These are phyloP conservation scores for Erpetoichthys calabaricus DNA, from an alignment of 2,797 vertebrate genomes.

Conservation along the genomic window DNA sequence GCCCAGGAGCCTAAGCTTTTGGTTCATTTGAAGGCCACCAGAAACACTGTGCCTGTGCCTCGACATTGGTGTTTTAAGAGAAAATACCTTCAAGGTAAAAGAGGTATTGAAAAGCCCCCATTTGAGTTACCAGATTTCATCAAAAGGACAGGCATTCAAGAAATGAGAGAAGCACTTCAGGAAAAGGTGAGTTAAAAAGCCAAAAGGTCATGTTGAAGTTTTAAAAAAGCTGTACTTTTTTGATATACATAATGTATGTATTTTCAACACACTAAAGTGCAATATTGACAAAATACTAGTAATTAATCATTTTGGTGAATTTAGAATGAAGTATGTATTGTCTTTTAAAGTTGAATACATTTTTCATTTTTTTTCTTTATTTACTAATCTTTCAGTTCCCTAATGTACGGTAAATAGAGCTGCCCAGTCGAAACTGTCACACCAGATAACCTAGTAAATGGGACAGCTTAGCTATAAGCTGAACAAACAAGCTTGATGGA, in stretches of 20 bases:
- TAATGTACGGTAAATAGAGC: no score
- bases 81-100: slow-evolving; percentile 87
- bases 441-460: no score
- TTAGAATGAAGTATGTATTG: not conserved
- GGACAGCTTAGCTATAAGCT: no score
- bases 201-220: no score
- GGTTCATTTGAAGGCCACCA: slow-evolving; percentile 85
- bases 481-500: no score
- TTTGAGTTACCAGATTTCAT: slow-evolving; percentile 91
- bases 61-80: slow-evolving; percentile 94
- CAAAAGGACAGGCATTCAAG: slow-evolving; percentile 85
- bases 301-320: not conserved
- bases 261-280: not conserved
- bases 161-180: slow-evolving; percentile 90
- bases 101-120: slow-evolving; percentile 89
- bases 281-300: no score
- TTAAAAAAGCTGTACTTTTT: not conserved
- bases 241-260: not conserved
- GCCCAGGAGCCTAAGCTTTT: slow-evolving; percentile 86
- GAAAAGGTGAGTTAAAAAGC: slow-evolving; percentile 60
- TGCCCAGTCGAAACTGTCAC: no score
- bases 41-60: slow-evolving; percentile 84
- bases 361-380: not conserved
- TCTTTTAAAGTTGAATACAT: not conserved
- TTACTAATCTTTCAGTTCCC: no score